These are phyloP conservation scores for Colossoma macropomum DNA, from an alignment of 2,113 vertebrate species.

Conservation along the genomic window DNA sequence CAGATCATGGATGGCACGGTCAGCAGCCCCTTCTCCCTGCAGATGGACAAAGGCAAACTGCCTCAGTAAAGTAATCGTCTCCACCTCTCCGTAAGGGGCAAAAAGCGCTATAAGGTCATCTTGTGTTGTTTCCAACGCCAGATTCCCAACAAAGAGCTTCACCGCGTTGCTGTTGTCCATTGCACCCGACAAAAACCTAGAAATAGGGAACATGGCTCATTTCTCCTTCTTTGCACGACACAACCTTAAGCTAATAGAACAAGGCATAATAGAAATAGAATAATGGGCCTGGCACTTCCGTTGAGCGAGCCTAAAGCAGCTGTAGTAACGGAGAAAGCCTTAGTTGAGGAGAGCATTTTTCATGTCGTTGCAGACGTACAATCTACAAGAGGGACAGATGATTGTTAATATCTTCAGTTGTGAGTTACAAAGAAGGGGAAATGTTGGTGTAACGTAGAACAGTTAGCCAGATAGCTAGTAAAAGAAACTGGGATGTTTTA, in stretches of 20 bases:
- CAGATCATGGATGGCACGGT: conserved; percentile 87
- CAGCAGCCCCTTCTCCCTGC: conserved; percentile 85
- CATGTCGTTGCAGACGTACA: neutral
- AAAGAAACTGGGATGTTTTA: no score
- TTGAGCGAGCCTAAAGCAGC: neutral
- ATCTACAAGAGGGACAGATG: neutral
- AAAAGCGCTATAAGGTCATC: conserved; percentile 90
- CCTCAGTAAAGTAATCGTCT: conserved; percentile 89
- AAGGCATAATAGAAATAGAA: neutral
- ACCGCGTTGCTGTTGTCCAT: conserved; percentile 78
- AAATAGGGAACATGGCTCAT: conserved; percentile 46
- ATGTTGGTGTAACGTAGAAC: no score
- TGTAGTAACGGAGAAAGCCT: neutral
- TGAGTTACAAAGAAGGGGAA: neutral
- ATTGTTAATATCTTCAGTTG: neutral
- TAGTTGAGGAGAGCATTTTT: neutral
- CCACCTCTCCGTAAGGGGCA: conserved; percentile 85
- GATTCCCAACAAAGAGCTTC: conserved; percentile 94
- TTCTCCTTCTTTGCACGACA: conserved; percentile 27
- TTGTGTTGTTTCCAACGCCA: conserved; percentile 88
- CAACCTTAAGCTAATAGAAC: neutral
- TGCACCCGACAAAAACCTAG: conserved; percentile 69
- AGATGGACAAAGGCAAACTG: conserved; percentile 95
- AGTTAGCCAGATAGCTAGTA: no score
- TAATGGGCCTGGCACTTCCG: neutral